Evolutionary conservation across 2,888 invertebrate species (phyloP).

Genomic region (Cynaeus angustus): DNA sequence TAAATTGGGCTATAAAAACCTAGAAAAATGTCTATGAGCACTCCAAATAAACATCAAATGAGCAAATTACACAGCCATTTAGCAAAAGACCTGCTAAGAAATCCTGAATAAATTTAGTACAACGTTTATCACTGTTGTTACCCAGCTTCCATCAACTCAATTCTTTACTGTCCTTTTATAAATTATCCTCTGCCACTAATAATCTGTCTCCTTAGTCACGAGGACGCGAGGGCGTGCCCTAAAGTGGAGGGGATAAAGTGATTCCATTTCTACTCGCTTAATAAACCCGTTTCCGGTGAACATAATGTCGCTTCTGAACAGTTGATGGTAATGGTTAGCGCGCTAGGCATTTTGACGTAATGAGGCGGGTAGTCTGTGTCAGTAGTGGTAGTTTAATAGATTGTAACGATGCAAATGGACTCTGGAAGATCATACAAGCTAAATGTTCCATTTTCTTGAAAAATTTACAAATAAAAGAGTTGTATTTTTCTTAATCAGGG

Average conservation of each 20-base stretch:
- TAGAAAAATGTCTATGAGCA: too few species aligned
- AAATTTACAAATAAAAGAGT: slow-evolving; percentile 1
- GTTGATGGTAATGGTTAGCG: slow-evolving; percentile 35
- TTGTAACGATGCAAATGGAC: slow-evolving; percentile 61
- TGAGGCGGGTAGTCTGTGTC: slow-evolving; percentile 50
- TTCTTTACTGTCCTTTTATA: neutral
- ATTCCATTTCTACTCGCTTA: slow-evolving; percentile 14
- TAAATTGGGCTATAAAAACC: too few species aligned
- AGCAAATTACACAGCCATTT: too few species aligned
- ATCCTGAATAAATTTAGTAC: too few species aligned
- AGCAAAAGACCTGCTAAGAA: too few species aligned
- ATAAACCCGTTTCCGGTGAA: slow-evolving; percentile 33
- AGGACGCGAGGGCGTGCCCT: neutral
- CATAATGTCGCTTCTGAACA: slow-evolving; percentile 31
- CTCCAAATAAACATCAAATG: too few species aligned
- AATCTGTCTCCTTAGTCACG: neutral
- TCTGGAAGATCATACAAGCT: slow-evolving; percentile 28
- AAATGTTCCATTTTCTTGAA: neutral
- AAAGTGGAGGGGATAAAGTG: slow-evolving; percentile 1
- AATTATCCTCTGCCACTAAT: neutral
- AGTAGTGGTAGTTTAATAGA: slow-evolving; percentile 56
- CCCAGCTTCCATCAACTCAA: neutral
- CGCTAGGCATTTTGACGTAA: slow-evolving; percentile 52
- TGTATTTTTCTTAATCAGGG: slow-evolving; percentile 17
- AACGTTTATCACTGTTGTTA: too few species aligned